Evolutionary conservation across 1,140 invertebrate species (phyloP).

Genomic region (Drosophila seguyi): DNA sequence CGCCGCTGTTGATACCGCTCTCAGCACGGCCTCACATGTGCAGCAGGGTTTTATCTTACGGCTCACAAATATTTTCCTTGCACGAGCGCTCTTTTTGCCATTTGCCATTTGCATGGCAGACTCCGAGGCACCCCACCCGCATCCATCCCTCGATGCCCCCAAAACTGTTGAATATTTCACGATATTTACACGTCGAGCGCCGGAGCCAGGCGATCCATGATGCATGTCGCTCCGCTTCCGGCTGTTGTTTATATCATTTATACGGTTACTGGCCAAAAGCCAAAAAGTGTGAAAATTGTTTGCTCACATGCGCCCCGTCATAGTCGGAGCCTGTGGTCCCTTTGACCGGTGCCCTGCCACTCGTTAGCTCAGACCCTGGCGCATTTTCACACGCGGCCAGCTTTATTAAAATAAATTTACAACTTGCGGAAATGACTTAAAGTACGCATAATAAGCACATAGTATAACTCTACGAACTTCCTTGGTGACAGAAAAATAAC

Average conservation of each 20-base stretch:
- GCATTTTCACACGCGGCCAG: constrained; percentile 54
- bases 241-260: constrained; percentile 67
- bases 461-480: constrained; percentile 18
- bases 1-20: constrained; percentile 29
- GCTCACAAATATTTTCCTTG: constrained; percentile 18
- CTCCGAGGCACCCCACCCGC: constrained; percentile 20
- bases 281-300: constrained; percentile 66
- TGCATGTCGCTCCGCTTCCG: constrained; percentile 32
- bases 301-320: constrained; percentile 38
- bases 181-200: constrained; percentile 47
- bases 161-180: constrained; percentile 71
- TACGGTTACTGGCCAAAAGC: constrained; percentile 56
- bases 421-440: constrained; percentile 60
- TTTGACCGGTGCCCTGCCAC: constrained; percentile 32
- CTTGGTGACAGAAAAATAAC: constrained; percentile 50
- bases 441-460: constrained; percentile 44
- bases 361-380: constrained; percentile 12
- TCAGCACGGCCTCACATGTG: constrained; percentile 19
- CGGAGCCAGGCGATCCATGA: constrained; percentile 13
- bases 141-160: constrained; percentile 5
- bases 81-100: constrained; percentile 13
- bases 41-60: constrained; percentile 28
- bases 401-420: constrained; percentile 69
- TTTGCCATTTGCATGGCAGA: constrained; percentile 54
- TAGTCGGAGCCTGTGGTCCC: constrained; percentile 9